A percentile compares a stretch with the other conserved stretches of the same genome.
These are phyloP conservation scores for Phallusia fumigata DNA, from an alignment of 23 tunicate species.

Conservation along the genomic window DNA sequence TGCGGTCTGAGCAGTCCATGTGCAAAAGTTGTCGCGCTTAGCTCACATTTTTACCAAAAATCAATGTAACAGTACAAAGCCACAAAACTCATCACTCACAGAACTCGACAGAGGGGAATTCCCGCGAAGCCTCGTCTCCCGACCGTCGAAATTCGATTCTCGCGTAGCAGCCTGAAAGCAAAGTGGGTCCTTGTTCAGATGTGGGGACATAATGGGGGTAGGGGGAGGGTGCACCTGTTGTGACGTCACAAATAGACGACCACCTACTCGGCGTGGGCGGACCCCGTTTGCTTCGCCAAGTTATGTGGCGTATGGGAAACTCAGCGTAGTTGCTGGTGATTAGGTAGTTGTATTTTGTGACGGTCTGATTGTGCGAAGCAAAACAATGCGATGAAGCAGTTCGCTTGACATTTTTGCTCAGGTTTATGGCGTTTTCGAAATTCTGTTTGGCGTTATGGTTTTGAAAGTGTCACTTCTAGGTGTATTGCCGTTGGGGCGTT, in stretches of 20 bases:
- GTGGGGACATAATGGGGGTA: neutral
- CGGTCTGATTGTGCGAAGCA: too few relatives aligned
- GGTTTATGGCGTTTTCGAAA: too few relatives aligned
- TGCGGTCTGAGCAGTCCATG: too few relatives aligned
- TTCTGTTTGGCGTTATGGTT: too few relatives aligned
- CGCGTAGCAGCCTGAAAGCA: conserved; percentile 45
- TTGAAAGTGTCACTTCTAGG: too few relatives aligned
- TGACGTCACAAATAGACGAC: neutral
- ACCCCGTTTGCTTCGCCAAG: neutral
- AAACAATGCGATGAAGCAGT: too few relatives aligned
- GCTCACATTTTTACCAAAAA: neutral
- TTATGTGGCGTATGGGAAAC: neutral
- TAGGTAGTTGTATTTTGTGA: too few relatives aligned
- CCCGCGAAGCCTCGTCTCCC: conserved; percentile 45
- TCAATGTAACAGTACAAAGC: too few relatives aligned
- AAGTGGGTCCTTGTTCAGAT: neutral
- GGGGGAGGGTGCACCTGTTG: neutral
- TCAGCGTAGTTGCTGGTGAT: too few relatives aligned
- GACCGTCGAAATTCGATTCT: conserved; percentile 51
- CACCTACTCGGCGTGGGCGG: neutral
- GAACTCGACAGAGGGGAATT: conserved; percentile 10
- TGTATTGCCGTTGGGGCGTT: too few relatives aligned
- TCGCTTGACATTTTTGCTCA: too few relatives aligned
- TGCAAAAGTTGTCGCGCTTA: too few relatives aligned
- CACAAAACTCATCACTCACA: conserved; percentile 39